Conservation (phyloP, 2,113 vertebrate genomes). For the Falco punctatus region DNA sequence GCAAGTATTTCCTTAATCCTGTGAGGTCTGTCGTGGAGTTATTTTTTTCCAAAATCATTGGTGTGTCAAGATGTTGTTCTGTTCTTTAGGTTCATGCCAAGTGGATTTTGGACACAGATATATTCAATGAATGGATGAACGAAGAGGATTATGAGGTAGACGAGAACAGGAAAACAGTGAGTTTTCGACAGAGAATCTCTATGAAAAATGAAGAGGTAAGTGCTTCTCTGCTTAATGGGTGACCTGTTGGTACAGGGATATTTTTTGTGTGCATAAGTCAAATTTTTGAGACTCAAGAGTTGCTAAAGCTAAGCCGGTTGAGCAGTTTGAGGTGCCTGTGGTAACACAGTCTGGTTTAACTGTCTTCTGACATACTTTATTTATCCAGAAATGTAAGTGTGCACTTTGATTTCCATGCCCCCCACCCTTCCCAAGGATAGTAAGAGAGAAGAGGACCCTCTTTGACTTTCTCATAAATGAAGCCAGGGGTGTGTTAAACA, state of each 20-base stretch:
- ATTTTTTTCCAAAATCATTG: neutral
- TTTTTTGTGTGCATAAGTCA: neutral
- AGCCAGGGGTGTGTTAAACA: too few relatives aligned
- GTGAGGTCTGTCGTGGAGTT: fast-evolving
- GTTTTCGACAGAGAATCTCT: conserved; percentile 89
- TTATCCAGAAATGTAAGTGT: neutral
- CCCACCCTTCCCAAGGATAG: neutral
- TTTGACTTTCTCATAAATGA: neutral
- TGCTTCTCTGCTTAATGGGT: neutral
- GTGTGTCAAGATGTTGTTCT: fast-evolving
- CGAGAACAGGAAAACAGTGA: conserved; percentile 90
- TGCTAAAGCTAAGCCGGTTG: neutral
- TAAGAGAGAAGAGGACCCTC: neutral
- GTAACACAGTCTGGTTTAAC: neutral
- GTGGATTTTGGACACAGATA: conserved; percentile 93
- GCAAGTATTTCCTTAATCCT: neutral
- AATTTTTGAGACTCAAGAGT: neutral
- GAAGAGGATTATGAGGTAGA: conserved; percentile 98
- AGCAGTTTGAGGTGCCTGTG: neutral
- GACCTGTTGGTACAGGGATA: fast-evolving
- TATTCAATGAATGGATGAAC: conserved; percentile 99
- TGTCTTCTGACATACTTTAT: neutral
- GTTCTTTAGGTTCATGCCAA: conserved; percentile 88
- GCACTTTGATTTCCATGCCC: neutral
- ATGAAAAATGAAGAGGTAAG: conserved; percentile 93